phyloP scores from a whole-genome alignment of 2,888 invertebrate genomes.

The Protophormia terraenovae region DNA sequence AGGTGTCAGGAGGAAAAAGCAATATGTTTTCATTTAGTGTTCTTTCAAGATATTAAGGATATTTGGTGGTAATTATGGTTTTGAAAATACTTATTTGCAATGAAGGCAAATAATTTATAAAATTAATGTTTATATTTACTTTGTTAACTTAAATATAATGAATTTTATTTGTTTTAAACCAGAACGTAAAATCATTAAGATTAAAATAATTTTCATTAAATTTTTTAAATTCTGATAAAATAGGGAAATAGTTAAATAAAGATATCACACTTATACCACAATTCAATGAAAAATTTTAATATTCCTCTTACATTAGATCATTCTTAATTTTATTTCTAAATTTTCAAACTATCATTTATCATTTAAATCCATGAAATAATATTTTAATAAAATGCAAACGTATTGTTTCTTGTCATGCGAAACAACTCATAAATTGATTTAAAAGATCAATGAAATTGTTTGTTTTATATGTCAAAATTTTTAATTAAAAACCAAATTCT shows the following conservation, averaged over 20 bases:
- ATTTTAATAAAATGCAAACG: constrained; percentile 9
- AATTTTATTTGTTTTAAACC: too few species aligned
- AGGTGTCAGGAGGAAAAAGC: neutral
- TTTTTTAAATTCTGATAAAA: too few species aligned
- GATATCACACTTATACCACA: too few species aligned
- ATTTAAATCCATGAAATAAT: constrained; percentile 7
- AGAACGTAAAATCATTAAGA: too few species aligned
- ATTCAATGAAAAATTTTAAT: too few species aligned
- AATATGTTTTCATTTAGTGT: constrained; percentile 27
- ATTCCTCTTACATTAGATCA: neutral
- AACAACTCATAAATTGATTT: neutral
- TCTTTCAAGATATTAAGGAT: neutral
- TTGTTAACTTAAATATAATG: too few species aligned
- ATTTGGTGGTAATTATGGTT: constrained; percentile 7
- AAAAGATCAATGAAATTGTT: constrained; percentile 20
- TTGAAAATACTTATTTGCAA: neutral
- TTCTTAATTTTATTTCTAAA: neutral
- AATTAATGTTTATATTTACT: neutral
- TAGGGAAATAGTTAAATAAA: too few species aligned
- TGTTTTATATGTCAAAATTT: constrained; percentile 1
- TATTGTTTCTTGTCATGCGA: neutral
- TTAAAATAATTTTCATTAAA: too few species aligned
- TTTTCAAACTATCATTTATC: constrained; percentile 24
- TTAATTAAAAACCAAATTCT: constrained; percentile 22
- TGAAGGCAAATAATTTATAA: neutral